Evolutionary conservation across 2,888 invertebrate species (phyloP), one percentile per base, ranked within the genome.

Genomic region (Deilephila elpenor): DNA sequence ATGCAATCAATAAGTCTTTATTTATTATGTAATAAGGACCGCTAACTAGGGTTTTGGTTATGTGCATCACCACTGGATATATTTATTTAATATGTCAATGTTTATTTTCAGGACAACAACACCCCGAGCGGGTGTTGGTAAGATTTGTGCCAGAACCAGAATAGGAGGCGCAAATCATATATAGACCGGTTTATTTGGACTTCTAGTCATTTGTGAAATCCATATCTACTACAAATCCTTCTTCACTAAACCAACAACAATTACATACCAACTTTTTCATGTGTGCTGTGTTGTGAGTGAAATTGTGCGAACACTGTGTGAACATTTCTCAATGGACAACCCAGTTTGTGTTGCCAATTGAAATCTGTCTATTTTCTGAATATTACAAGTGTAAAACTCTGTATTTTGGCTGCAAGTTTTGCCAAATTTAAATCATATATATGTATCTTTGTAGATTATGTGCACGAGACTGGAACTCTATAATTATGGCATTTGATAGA

Each of bases 101-200:
- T 60, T 20, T 20, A 7, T 3, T 67, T 67, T 7, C 51, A 67
- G 67, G 51, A 5, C 44, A 14, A 17, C 67, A 44, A 25, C 67
- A 67, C 67, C 67, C 44, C 5, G 51, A 44, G 17, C 67, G 67
- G 44, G 67, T 67, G 67, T 25, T 67, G 44, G 14, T 67, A 25
- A 44, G 67, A 51, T 67, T 67, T 44, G 67, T 67, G 44, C 67
- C 67, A 6, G 67, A 67, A 51, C 56, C 56, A 0, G 67, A 67
- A 25, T 67, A 51, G 17, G 7, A n/a, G 44, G 67, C 25, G 51
- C 44, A 17, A 37, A 25, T 20, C 7, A 44, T 5, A 17, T 2
- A 62, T 25, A 56, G 56, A 56, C n/a, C 6, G n/a, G n/a, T n/a
- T 19, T n/a, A n/a, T n/a, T 56, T 56, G 56, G 56, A 56, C 56